Conservation (phyloP, 2,797 vertebrate genomes). For the Vireo griseus region DNA sequence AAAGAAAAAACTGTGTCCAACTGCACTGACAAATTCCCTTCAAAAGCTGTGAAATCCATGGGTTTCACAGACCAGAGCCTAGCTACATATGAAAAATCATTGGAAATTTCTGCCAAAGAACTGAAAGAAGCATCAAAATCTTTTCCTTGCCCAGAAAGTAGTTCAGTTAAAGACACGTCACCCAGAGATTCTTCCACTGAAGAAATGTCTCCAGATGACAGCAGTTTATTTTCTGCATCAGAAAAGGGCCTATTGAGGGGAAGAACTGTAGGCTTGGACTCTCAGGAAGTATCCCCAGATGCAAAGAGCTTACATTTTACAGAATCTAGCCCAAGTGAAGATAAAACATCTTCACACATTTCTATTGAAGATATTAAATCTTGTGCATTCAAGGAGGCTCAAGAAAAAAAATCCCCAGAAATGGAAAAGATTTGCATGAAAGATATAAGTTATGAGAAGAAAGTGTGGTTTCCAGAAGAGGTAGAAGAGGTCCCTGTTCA, state of each 20-base stretch:
- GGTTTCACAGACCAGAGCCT: constrained; percentile 50
- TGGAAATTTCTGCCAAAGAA: not conserved
- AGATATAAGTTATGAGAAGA: constrained; percentile 71
- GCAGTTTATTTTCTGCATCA: constrained; percentile 40
- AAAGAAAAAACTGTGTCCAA: not conserved
- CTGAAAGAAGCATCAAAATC: not conserved
- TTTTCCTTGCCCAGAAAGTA: constrained; percentile 30
- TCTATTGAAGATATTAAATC: not conserved
- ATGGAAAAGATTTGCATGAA: constrained; percentile 67
- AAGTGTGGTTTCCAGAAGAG: constrained; percentile 79
- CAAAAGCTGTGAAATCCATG: not conserved
- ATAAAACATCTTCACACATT: not conserved
- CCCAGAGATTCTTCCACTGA: constrained; percentile 1
- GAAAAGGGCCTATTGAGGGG: constrained; percentile 33
- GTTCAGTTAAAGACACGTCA: not conserved
- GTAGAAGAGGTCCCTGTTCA: constrained; percentile 71
- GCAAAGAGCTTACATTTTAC: not conserved
- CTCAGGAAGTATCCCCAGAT: constrained; percentile 28
- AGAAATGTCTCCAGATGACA: constrained; percentile 45
- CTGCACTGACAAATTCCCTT: not conserved
- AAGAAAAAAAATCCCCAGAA: constrained; percentile 60
- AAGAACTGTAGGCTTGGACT: not conserved
- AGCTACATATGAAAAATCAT: constrained; percentile 30
- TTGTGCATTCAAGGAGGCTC: not conserved
- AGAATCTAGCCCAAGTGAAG: constrained; percentile 12